Conservation (phyloP, 2,888 invertebrate species). For the Stenodema calcarata region DNA sequence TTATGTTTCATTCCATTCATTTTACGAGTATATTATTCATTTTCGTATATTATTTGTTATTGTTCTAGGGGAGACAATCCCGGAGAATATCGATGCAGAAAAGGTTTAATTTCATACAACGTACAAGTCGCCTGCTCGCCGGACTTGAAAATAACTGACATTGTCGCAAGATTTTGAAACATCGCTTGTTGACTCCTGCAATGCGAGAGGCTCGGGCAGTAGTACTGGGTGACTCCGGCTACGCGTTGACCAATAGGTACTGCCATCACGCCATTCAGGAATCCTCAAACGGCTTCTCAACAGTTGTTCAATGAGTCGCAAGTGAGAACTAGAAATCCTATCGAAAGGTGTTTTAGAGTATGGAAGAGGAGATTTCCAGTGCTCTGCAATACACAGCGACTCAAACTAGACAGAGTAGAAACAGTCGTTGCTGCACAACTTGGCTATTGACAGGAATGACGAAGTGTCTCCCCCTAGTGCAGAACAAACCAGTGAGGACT, state of each 20-base stretch:
- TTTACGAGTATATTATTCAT: too few relatives aligned
- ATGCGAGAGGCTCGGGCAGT: neutral
- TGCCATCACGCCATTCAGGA: neutral
- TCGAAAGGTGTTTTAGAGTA: conserved; percentile 50
- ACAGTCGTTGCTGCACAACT: conserved; percentile 45
- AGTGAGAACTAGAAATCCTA: conserved; percentile 44
- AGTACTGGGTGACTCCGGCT: neutral
- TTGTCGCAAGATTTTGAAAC: neutral
- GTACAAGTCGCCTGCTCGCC: neutral
- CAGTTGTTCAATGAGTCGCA: conserved; percentile 43
- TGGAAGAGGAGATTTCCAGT: conserved; percentile 54
- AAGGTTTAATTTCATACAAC: neutral
- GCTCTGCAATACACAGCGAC: conserved; percentile 46
- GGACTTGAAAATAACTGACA: neutral
- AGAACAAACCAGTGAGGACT: too few relatives aligned
- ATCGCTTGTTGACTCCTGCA: neutral
- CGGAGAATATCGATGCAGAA: neutral
- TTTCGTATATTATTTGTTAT: too few relatives aligned
- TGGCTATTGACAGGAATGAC: neutral
- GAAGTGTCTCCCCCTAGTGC: neutral
- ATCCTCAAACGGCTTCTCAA: neutral
- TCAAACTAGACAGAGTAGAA: conserved; percentile 33
- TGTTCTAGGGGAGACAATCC: neutral
- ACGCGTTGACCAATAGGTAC: neutral
- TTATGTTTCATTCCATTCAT: neutral